Conservation (phyloP, 2,113 vertebrate species). For the Oryctolagus cuniculus region mOryCun1.1 NC_091439.1:82438001-82438500, state of each 20-base stretch:
- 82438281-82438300: constrained; percentile 3
- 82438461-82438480: too few relatives aligned
- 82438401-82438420: background rate
- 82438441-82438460: background rate
- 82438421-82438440: background rate
- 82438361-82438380: constrained; percentile 29
- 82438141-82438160: background rate
- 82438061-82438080: too few relatives aligned
- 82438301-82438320: background rate
- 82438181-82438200: constrained; percentile 10
- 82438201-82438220: background rate
- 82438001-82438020: too few relatives aligned
- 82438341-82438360: background rate
- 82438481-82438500: too few relatives aligned
- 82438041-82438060: too few relatives aligned
- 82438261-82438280: constrained; percentile 19
- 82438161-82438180: constrained; percentile 35
- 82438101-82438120: too few relatives aligned
- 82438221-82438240: constrained; percentile 17
- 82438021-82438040: too few relatives aligned
- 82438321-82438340: background rate
- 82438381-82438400: constrained; percentile 40
- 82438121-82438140: background rate
- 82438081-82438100: too few relatives aligned
- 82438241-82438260: constrained; percentile 40